Evolutionary conservation across 1,140 invertebrate species (phyloP), one percentile per base, ranked within the genome.

Genomic region (Heliconius nattereri): DNA sequence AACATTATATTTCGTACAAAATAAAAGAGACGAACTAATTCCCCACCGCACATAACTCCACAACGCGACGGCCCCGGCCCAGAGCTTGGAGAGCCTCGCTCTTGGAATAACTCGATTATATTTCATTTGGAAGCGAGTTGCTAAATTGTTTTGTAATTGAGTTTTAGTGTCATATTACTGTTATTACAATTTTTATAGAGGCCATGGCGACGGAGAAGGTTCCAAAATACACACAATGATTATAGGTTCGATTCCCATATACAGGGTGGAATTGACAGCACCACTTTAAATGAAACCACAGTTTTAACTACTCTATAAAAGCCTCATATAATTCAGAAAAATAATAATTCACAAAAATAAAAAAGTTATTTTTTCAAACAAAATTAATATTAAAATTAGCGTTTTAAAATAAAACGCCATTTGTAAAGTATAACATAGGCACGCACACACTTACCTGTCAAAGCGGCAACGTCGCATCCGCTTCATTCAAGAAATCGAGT

Each of bases 121-220:
- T 26, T 66, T 66, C 23, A 66, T 66, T 66, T 66, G 26, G 60
- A 26, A 3, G 60, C 60, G 60, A 66, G 60, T 66, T 66, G 60
- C 60, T 66, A 66, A 29, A 66, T 66, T 26, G 60, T 66, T 66
- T 66, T 29, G 26, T 66, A 66, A 66, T 66, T 66, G 26, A 66
- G 3, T 66, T 66, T 26, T 9, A 66, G 26, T 66, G 23, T 29
- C 23, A 11, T 66, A 16, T 66, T 66, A 29, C 11, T 66, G 60
- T 66, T 29, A 66, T 57, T 57, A 57, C 54, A 29, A 26, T 60
- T 60, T 60, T 60, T 23, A 11, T 60, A 23, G n/a, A 60, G n/a
- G 1, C 23, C n/a, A 11, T 60, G 8, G 57, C 0, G 57, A n/a
- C 9, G 8, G 1, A 60, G 54, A 20, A 54, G 2, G 52, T 54